Percentiles rank a stretch among this genome's conserved stretches.
phyloP scores from a whole-genome alignment of 92 coral and sea anemone species.

The Porites lobata region DNA sequence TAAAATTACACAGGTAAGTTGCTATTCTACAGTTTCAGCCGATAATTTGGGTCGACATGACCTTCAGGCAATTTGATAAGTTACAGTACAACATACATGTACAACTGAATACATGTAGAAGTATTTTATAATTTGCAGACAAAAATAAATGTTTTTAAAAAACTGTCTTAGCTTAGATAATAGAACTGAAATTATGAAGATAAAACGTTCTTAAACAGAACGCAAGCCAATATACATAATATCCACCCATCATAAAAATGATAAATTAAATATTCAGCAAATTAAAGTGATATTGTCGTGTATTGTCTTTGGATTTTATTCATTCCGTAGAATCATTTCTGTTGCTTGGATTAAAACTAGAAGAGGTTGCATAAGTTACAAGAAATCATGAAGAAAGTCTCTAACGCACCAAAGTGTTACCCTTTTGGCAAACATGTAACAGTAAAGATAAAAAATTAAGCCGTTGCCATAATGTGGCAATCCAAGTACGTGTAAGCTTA shows the following conservation, averaged over 20 bases:
- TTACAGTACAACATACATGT: too few species aligned
- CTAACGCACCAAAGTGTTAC: background rate
- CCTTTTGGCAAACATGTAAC: too few species aligned
- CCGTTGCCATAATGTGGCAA: too few species aligned
- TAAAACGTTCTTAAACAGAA: background rate
- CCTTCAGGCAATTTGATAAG: background rate
- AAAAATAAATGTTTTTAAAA: background rate
- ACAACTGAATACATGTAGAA: background rate
- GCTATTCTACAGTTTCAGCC: too few species aligned
- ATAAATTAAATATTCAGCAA: conserved; percentile 6
- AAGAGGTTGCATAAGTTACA: background rate
- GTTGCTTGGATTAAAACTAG: background rate
- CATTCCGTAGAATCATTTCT: background rate
- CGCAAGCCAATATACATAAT: conserved; percentile 28
- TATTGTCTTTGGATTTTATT: too few species aligned
- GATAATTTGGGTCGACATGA: background rate
- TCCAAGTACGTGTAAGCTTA: too few species aligned
- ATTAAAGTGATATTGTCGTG: background rate
- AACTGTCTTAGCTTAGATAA: background rate
- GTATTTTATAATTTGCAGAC: background rate
- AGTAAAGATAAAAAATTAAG: too few species aligned
- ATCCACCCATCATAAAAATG: background rate
- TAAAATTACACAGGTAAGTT: too few species aligned
- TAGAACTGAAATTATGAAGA: background rate
- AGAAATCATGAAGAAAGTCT: background rate